Conservation (phyloP, 2,113 vertebrate species). For the Scalopus aquaticus region DNA sequence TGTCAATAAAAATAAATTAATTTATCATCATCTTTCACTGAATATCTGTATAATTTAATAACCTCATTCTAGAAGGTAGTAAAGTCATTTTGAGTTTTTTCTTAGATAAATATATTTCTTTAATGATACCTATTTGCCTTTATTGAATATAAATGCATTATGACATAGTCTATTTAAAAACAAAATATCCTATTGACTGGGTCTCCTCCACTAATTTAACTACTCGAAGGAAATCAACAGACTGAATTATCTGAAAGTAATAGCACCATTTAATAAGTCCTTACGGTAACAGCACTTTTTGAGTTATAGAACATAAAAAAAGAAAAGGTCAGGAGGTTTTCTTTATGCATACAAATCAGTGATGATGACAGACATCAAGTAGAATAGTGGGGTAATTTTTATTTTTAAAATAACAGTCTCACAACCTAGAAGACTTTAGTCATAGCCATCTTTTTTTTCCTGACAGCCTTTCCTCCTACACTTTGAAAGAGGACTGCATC, state of each 20-base stretch:
- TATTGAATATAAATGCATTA: not conserved
- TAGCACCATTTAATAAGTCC: not conserved
- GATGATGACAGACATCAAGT: constrained; percentile 44
- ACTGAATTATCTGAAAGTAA: not conserved
- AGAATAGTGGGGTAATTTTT: constrained; percentile 32
- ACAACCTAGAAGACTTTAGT: constrained; percentile 6
- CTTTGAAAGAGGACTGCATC: not conserved
- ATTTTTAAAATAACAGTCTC: constrained; percentile 40
- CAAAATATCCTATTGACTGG: not conserved
- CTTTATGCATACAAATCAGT: constrained; percentile 53
- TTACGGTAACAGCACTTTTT: constrained; percentile 14
- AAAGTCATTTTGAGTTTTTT: not conserved
- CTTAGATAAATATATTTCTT: not conserved
- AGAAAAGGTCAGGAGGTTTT: constrained; percentile 43
- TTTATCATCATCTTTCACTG: not conserved
- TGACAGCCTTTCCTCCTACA: not conserved
- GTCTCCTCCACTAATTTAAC: not conserved
- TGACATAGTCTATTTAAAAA: not conserved
- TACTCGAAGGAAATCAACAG: not conserved
- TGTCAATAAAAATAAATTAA: not conserved
- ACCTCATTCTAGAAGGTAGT: not conserved
- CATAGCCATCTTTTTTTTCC: not conserved
- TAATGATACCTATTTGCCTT: not conserved
- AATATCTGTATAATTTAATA: not conserved
- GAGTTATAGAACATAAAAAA: constrained; percentile 48